A percentile compares a stretch with the other conserved stretches of the same genome.
Conservation (phyloP, 2,113 vertebrate genomes). For the Xiphorhynchus elegans region DNA sequence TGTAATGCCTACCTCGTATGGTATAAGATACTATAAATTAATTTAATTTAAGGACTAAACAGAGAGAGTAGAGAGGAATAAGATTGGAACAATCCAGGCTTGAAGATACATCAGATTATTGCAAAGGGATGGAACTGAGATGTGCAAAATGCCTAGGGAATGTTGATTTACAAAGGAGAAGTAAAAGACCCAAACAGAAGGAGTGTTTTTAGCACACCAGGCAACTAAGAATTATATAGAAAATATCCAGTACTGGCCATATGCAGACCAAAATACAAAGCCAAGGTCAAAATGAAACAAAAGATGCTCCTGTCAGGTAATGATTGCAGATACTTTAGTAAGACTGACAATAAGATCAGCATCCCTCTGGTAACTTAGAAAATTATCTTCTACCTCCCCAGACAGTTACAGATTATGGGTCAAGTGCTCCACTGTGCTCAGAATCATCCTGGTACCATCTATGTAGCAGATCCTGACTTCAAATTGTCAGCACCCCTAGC, state of each 20-base stretch:
- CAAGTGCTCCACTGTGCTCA: not conserved
- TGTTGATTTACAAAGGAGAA: not conserved
- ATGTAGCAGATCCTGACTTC: not conserved
- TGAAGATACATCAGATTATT: not conserved
- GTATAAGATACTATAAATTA: not conserved
- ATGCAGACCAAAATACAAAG: not conserved
- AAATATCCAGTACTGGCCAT: accelerated
- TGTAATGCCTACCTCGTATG: not conserved
- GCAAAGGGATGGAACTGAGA: not conserved
- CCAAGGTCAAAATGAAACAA: not conserved
- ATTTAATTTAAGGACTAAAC: not conserved
- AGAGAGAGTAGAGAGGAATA: not conserved
- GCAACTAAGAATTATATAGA: not conserved
- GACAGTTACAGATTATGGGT: not conserved
- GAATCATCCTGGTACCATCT: not conserved
- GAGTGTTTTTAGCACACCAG: not conserved
- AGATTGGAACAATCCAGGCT: not conserved
- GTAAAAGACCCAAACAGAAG: not conserved
- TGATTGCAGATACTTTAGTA: not conserved
- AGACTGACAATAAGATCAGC: not conserved
- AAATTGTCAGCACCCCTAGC: not conserved
- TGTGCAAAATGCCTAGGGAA: not conserved
- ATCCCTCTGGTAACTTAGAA: not conserved
- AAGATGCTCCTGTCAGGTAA: not conserved
- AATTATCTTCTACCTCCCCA: not conserved